Evolutionary conservation across 1,140 invertebrate genomes (phyloP).

Genomic region (Euwallacea fornicatus): DNA sequence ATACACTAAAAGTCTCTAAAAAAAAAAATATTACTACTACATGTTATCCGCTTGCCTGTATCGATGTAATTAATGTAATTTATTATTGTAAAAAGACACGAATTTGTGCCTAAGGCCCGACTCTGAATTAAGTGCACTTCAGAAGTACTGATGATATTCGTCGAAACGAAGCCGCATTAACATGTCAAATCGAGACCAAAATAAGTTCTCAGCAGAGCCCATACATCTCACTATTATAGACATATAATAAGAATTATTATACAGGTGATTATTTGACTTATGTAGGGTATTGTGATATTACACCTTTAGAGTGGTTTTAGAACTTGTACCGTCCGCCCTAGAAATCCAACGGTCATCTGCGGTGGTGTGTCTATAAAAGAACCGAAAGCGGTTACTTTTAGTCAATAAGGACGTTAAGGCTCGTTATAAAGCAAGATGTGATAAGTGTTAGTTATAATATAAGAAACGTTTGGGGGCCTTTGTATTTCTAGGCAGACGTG

Average conservation of each 20-base stretch:
- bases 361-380: neutral
- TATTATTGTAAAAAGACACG: too few relatives aligned
- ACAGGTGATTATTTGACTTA: constrained; percentile 29
- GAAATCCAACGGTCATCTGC: neutral
- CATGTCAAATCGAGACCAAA: neutral
- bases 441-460: constrained; percentile 20
- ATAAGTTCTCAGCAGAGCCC: neutral
- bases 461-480: neutral
- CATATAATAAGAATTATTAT: constrained; percentile 16
- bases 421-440: constrained; percentile 27
- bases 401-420: constrained; percentile 16
- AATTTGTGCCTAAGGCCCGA: constrained; percentile 2
- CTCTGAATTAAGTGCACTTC: neutral
- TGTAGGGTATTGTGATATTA: constrained; percentile 33
- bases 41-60: too few relatives aligned
- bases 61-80: too few relatives aligned
- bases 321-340: neutral
- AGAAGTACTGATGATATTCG: neutral
- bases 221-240: neutral
- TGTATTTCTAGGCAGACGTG: neutral
- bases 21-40: too few relatives aligned
- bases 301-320: constrained; percentile 1
- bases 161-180: too few relatives aligned
- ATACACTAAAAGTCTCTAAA: too few relatives aligned
- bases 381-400: neutral